A percentile compares a stretch with the other conserved stretches of the same genome.
Evolutionary conservation across 2,888 invertebrate species (phyloP).

Genomic region (Zonitis immaculata): DNA sequence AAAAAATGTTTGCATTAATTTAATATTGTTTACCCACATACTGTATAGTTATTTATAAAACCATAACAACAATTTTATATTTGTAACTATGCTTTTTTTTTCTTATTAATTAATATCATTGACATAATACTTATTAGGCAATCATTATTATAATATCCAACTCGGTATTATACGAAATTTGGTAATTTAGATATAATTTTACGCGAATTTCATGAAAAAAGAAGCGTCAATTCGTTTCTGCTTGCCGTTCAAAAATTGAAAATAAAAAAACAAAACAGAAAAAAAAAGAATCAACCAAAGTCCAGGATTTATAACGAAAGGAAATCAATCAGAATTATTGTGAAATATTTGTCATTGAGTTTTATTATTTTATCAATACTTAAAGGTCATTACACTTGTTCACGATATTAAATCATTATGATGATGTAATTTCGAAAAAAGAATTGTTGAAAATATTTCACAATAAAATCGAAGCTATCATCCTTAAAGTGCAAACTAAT

Average conservation of each 20-base stretch:
- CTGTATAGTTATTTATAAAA: conserved; percentile 4
- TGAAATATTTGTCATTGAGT: conserved; percentile 11
- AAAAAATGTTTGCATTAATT: conserved; percentile 3
- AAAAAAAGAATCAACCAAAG: neutral
- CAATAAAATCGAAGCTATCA: conserved; percentile 5
- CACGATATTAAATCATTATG: conserved; percentile 15
- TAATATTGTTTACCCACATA: conserved; percentile 5
- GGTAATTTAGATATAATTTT: conserved; percentile 1
- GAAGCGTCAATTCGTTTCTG: too few species aligned
- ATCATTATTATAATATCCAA: conserved; percentile 6
- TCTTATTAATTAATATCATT: conserved; percentile 4
- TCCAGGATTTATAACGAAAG: conserved; percentile 1
- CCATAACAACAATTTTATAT: neutral
- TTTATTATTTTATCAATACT: conserved; percentile 18
- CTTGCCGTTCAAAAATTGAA: too few species aligned
- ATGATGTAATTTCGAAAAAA: conserved; percentile 14
- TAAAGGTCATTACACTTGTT: conserved; percentile 18
- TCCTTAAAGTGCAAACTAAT: conserved; percentile 7
- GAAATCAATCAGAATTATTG: conserved; percentile 1
- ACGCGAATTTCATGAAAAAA: too few species aligned
- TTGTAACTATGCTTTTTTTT: neutral
- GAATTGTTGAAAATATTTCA: conserved; percentile 6
- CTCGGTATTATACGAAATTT: too few species aligned
- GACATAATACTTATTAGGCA: conserved; percentile 1
- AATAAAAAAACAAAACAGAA: too few species aligned